phyloP scores from a whole-genome alignment of 2,797 vertebrate species.

The Tadarida brasiliensis region DNA sequence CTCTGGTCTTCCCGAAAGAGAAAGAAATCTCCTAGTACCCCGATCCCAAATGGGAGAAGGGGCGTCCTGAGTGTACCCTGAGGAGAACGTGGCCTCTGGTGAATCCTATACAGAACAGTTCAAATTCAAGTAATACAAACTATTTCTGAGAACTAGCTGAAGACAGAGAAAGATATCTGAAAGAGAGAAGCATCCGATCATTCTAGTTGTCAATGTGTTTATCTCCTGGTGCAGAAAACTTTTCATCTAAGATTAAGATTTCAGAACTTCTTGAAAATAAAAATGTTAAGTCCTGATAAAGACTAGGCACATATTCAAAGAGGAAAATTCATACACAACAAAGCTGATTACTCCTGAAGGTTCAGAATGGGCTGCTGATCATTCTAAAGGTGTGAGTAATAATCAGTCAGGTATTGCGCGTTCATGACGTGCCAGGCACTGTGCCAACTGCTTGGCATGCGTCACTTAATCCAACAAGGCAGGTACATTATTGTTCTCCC shows the following conservation, averaged over 20 bases:
- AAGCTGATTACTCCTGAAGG: not conserved
- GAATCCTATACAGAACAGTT: not conserved
- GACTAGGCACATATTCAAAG: not conserved
- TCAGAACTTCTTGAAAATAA: conserved; percentile 19
- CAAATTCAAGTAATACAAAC: conserved; percentile 46
- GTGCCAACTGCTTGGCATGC: not conserved
- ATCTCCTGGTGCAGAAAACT: conserved; percentile 12
- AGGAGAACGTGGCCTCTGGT: not conserved
- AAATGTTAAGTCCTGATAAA: not conserved
- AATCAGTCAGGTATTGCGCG: not conserved
- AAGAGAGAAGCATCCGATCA: not conserved
- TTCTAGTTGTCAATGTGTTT: not conserved
- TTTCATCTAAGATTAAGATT: conserved; percentile 32
- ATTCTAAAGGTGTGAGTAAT: not conserved
- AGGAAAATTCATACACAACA: conserved; percentile 39
- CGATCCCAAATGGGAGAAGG: not conserved
- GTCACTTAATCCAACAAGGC: not conserved
- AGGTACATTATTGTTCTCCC: not conserved
- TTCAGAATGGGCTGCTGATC: not conserved
- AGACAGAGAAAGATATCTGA: not conserved
- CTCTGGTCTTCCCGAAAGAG: not conserved
- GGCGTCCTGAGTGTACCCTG: not conserved
- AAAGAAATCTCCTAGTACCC: not conserved
- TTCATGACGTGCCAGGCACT: not conserved
- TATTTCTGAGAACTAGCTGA: not conserved